Base-by-base conservation (phyloP, 2,888 invertebrate species). In the Endomychus coccineus region DNA sequence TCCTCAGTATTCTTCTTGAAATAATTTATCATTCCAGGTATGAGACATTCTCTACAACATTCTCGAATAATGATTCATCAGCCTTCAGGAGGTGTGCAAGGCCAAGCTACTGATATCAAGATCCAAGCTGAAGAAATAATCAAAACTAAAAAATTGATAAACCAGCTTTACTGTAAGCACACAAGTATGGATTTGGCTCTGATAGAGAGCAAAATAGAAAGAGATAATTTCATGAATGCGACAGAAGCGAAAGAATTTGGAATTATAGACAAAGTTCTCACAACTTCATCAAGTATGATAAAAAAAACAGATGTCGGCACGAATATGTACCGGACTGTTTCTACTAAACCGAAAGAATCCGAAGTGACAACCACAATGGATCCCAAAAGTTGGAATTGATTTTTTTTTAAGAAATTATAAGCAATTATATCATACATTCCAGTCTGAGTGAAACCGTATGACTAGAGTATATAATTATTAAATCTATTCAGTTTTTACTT, bases 21-120 rank as follows among this genome's bases (percentile, higher is more conserved):
- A n/a, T n/a, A n/a, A n/a, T n/a, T n/a, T n/a, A n/a, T n/a, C 6
- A 25, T 34, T 29, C 14, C 77, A 4, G 91, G 92, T 4, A 89
- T 91, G 87, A 73, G 96, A n/a, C 85, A 94, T 63, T 86, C 94
- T 0, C 71, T 97, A 16, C 96, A 96, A 2, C 92, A 97, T 67
- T 83, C 96, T 1, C 74, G 95, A 40, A 90, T 97, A 34, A 97
- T 97, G 96, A 83, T 95, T 24, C 96, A 97, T 62, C 96, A 97
- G 61, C 95, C 95, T 0, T 89, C 89, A 2, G 96, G 96, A 19
- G 88, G 89, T 27, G 56, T 56, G 13, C 58, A 84, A 71, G 96
- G 96, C 10, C 95, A 95, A 73, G 96, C 96, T 0, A 92, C 95
- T 9, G 97, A 97, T 61, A 96, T 97, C 55, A 83, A 91, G 62